Conservation (phyloP, 2,888 invertebrate genomes). For the Drosophila ustulata region DNA sequence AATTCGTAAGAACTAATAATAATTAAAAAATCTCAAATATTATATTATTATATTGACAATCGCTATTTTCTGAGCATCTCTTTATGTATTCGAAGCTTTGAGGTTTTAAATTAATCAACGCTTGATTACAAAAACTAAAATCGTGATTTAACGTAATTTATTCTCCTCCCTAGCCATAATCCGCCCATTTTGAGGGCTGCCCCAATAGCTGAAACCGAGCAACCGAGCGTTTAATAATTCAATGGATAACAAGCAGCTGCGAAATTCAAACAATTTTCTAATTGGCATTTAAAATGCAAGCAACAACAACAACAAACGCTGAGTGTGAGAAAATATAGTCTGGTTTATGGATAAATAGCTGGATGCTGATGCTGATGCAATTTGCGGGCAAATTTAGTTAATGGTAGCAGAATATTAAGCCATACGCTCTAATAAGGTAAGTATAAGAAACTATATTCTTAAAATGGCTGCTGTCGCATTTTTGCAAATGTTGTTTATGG, state of each 20-base stretch:
- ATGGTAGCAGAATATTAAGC: constrained; percentile 11
- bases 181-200: neutral
- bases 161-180: neutral
- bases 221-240: constrained; percentile 7
- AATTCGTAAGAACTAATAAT: neutral
- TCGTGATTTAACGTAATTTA: neutral
- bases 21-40: too few relatives aligned
- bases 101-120: neutral
- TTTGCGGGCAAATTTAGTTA: constrained; percentile 29
- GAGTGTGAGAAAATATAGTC: constrained; percentile 35
- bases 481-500: constrained; percentile 56
- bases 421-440: constrained; percentile 28
- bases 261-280: constrained; percentile 22
- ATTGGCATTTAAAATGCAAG: constrained; percentile 45
- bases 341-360: neutral
- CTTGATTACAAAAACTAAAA: neutral
- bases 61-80: too few relatives aligned
- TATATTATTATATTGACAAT: too few relatives aligned
- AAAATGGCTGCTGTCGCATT: constrained; percentile 31
- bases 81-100: too few relatives aligned
- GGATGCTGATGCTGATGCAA: constrained; percentile 45
- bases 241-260: constrained; percentile 25
- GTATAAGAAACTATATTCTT: constrained; percentile 22
- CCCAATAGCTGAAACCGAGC: neutral
- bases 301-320: neutral